phyloP scores from a whole-genome alignment of 1,140 invertebrate genomes.

The Vanessa tameamea region DNA sequence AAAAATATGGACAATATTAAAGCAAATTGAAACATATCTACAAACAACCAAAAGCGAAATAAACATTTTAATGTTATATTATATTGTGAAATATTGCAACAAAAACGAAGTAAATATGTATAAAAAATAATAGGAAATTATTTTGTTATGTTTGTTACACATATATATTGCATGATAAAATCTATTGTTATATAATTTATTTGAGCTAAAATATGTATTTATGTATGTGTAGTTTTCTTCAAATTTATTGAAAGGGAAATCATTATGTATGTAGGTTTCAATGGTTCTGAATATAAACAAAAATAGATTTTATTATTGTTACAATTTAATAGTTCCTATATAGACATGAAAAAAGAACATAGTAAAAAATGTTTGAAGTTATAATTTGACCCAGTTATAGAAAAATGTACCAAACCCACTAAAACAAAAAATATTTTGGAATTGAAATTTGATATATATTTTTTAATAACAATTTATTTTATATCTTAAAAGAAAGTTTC shows the following conservation, averaged over 20 bases:
- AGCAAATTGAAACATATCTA: conserved; percentile 35
- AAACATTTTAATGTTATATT: conserved; percentile 5
- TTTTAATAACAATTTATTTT: no score
- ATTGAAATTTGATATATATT: no score
- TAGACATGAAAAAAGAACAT: no score
- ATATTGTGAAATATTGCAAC: conserved; percentile 15
- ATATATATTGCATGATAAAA: not conserved
- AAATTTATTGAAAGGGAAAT: not conserved
- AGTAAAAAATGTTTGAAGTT: no score
- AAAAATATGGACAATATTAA: conserved; percentile 55
- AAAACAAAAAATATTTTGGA: no score
- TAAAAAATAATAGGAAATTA: not conserved
- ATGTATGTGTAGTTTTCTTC: not conserved
- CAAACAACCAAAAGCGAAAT: conserved; percentile 26
- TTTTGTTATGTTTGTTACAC: not conserved
- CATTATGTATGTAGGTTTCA: not conserved
- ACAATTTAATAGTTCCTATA: no score
- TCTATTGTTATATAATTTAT: conserved; percentile 1
- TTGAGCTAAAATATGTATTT: conserved; percentile 3
- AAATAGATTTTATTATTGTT: no score
- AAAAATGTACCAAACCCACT: no score
- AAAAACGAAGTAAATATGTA: conserved; percentile 3
- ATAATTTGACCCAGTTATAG: no score
- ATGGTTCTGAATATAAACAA: no score
- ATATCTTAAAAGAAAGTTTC: no score